Evolutionary conservation across 1,140 invertebrate species (phyloP).

Genomic region (Cydia amplana): DNA sequence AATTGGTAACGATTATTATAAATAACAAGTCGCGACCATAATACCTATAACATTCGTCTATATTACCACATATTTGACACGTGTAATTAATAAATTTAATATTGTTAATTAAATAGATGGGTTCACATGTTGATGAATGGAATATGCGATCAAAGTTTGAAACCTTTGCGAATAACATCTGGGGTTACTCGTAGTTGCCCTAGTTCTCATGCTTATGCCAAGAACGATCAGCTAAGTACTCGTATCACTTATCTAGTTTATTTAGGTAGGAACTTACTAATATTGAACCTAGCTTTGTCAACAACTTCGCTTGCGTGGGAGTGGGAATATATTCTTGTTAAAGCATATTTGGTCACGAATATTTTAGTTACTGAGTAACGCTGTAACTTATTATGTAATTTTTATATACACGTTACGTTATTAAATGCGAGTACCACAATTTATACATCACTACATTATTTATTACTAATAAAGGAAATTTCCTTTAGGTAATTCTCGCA

Average conservation of each 20-base stretch:
- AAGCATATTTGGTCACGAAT: not conserved
- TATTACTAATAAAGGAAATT: not conserved
- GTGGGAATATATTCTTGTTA: not conserved
- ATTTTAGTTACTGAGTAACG: not conserved
- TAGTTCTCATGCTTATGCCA: constrained; percentile 14
- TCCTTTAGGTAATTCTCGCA: no score
- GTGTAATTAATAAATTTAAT: not conserved
- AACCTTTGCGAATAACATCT: not conserved
- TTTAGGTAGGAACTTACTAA: not conserved
- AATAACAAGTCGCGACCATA: constrained; percentile 9
- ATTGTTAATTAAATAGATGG: not conserved
- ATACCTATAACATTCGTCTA: not conserved
- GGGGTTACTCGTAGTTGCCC: constrained; percentile 12
- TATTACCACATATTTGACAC: not conserved
- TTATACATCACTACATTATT: not conserved
- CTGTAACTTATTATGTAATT: no score
- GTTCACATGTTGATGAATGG: not conserved
- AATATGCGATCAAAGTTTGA: not conserved
- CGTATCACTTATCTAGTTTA: constrained; percentile 3
- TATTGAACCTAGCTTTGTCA: not conserved
- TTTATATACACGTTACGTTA: not conserved
- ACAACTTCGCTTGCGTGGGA: not conserved
- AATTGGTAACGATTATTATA: constrained; percentile 14
- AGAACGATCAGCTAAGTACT: constrained; percentile 11
- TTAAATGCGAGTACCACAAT: not conserved